phyloP scores from a whole-genome alignment of 1,140 invertebrate species.

The Cydia fagiglandana region DNA sequence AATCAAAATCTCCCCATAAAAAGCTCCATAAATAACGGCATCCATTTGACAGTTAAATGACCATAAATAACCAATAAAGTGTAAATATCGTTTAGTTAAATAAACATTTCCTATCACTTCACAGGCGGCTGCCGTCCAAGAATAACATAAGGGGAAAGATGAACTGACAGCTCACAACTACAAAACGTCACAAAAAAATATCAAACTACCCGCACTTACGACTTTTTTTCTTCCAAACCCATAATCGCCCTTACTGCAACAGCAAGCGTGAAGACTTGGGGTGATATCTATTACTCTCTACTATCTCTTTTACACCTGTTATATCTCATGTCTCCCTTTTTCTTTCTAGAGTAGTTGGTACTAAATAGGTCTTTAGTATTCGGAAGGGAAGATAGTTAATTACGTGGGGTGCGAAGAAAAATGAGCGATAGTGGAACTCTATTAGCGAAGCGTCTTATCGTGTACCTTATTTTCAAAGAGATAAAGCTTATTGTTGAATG shows the following conservation, averaged over 20 bases:
- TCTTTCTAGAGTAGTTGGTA: constrained; percentile 55
- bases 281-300: constrained; percentile 47
- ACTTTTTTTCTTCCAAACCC: constrained; percentile 42
- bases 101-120: constrained; percentile 56
- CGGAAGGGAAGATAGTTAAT: constrained; percentile 74
- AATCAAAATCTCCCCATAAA: not conserved
- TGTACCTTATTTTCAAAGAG: constrained; percentile 36
- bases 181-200: not conserved
- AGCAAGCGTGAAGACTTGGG: constrained; percentile 54
- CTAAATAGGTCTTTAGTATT: constrained; percentile 78
- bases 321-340: constrained; percentile 43
- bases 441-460: constrained; percentile 32
- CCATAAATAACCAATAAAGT: constrained; percentile 24
- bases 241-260: constrained; percentile 51
- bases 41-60: constrained; percentile 4
- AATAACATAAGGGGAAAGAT: constrained; percentile 10
- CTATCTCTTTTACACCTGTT: constrained; percentile 52
- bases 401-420: constrained; percentile 70
- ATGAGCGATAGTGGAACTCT: constrained; percentile 48
- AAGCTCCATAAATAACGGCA: not conserved
- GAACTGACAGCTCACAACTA: not conserved
- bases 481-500: constrained; percentile 47
- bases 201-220: constrained; percentile 50
- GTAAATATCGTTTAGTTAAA: constrained; percentile 30
- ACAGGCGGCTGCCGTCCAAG: constrained; percentile 53